These are phyloP conservation scores for Ophioderma brevispina DNA, from an alignment of 35 echinoderm and acorn worm genomes.

Conservation along the genomic window DNA sequence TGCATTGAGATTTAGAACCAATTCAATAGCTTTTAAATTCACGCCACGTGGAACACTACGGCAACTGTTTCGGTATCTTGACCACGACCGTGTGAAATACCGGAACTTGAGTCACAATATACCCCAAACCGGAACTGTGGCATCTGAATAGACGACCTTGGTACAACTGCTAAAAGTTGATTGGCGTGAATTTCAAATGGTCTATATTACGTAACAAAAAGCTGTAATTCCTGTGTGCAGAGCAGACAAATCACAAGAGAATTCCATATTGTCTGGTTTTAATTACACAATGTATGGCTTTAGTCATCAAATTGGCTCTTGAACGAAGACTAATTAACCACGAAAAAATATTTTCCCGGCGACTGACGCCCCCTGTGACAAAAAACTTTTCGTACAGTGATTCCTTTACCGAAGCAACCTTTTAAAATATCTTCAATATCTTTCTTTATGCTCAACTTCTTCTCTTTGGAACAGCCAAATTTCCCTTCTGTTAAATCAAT, in stretches of 20 bases:
- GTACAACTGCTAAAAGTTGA: not conserved
- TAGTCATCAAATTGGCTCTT: constrained; percentile 8
- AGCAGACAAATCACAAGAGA: not conserved
- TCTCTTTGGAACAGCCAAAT: not conserved
- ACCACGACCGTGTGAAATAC: not conserved
- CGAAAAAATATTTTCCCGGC: constrained; percentile 29
- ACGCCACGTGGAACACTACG: constrained; percentile 35
- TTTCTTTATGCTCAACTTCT: not conserved
- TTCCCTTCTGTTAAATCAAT: not conserved
- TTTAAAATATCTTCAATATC: not conserved
- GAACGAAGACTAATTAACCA: too few species aligned
- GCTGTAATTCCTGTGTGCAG: not conserved
- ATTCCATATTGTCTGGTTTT: not conserved
- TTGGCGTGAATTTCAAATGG: not conserved
- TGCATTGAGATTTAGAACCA: not conserved
- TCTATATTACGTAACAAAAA: constrained; percentile 1
- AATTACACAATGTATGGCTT: constrained; percentile 17
- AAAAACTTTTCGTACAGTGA: not conserved
- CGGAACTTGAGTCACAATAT: not conserved
- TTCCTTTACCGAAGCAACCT: not conserved
- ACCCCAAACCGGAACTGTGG: constrained; percentile 19
- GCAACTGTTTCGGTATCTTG: not conserved
- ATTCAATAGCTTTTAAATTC: constrained; percentile 34
- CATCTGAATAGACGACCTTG: too few species aligned
- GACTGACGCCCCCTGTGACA: not conserved